Evolutionary conservation across 2,888 invertebrate genomes (phyloP), one percentile per base, ranked within the genome.

Genomic region (Enoplolaimus lenunculus): DNA sequence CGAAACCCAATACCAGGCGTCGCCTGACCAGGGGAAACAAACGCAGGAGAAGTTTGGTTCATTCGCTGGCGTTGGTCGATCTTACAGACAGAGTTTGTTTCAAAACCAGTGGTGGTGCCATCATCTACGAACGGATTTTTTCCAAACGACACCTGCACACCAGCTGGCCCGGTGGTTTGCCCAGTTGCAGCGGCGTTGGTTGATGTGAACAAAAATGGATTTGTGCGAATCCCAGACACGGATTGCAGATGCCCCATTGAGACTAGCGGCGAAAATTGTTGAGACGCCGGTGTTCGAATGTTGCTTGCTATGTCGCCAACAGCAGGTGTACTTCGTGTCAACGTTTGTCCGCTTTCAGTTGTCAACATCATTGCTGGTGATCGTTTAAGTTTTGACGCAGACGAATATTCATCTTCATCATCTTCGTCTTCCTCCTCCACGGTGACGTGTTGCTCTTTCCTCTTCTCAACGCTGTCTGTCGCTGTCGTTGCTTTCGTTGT

Each of bases 311-410:
- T 2, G 31, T n/a, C 2, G 30, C 67, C 67, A 34, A 67, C 31
- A 7, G 7, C 67, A 3, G 21, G 21, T 68, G 68, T 68, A n/a
- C 28, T 21, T 69, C 2, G n/a, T 30, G 13, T 29, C 3, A 29
- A 7, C 3, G 64, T 68, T 2, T 16, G 1, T 21, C 59, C 69
- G 26, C 28, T 60, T 66, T 7, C 26, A n/a, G 59, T 45, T 66
- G 2, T 67, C 67, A 80, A 75, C 33, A 80, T 77, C 80, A 80
- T 80, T 31, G 79, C 80, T n/a, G 80, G 80, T 13, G 78, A 79
- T 33, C 80, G 76, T 73, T 80, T 79, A 62, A 80, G 73, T 60
- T 77, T 77, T 67, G 72, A 72, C 13, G 72, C 70, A 60, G 72
- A 71, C 1, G 30, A 28, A n/a, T n/a, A n/a, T 16, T 31, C 60